Percentiles rank a stretch among this genome's conserved stretches.
These are phyloP conservation scores for Avahi laniger DNA, from an alignment of 2,797 vertebrate species.

Conservation along the genomic window DNA sequence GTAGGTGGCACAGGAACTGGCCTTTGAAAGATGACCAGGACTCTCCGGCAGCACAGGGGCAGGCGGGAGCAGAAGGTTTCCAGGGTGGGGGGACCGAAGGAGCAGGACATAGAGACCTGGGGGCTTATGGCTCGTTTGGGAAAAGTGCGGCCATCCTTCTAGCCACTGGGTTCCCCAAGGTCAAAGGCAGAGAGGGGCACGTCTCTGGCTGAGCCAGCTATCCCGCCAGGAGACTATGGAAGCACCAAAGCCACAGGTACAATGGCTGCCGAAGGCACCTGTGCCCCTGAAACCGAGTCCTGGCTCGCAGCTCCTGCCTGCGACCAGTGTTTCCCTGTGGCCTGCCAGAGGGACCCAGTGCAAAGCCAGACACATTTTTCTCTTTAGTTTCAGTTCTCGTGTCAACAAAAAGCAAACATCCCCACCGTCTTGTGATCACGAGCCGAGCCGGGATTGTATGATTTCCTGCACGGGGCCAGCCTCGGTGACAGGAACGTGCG, in stretches of 20 bases:
- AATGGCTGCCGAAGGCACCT: conserved; percentile 27
- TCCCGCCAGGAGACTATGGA: not conserved
- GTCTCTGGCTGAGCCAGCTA: not conserved
- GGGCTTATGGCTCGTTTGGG: not conserved
- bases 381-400: conserved; percentile 51
- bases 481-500: not conserved
- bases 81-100: not conserved
- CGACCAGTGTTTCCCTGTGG: conserved; percentile 39
- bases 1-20: too few species aligned
- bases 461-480: not conserved
- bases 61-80: not conserved
- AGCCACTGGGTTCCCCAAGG: not conserved
- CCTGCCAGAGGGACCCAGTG: conserved; percentile 58
- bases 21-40: not conserved
- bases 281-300: not conserved
- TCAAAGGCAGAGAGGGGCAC: not conserved
- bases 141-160: not conserved
- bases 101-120: not conserved
- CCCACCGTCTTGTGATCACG: conserved; percentile 51
- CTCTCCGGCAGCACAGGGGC: not conserved
- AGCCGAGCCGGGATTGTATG: not conserved
- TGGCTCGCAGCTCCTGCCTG: not conserved
- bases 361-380: conserved; percentile 74
- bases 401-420: conserved; percentile 72
- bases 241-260: not conserved